These are phyloP conservation scores for Acromyrmex charruanus DNA, from an alignment of 1,140 invertebrate genomes.

Conservation along the genomic window DNA sequence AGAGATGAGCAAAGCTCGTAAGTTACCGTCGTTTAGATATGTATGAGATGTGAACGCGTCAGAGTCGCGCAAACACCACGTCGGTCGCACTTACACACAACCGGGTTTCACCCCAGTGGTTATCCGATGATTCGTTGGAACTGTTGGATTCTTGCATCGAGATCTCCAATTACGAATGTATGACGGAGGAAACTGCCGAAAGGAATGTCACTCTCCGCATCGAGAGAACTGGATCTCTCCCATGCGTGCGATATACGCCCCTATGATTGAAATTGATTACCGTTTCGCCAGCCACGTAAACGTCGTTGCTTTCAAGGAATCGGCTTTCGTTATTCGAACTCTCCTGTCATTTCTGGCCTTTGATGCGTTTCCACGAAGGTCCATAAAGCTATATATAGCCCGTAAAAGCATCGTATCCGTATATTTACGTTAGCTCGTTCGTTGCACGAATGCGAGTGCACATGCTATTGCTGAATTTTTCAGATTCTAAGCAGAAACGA, in stretches of 20 bases:
- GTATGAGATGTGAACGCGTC: not conserved
- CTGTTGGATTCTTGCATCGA: not conserved
- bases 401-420: slow-evolving; percentile 44
- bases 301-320: slow-evolving; percentile 41
- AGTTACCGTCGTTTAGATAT: slow-evolving; percentile 1
- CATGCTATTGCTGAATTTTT: slow-evolving; percentile 41
- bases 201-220: not conserved
- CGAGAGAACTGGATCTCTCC: not conserved
- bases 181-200: not conserved
- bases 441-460: slow-evolving; percentile 12
- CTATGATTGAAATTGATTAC: slow-evolving; percentile 3
- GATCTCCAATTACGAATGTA: slow-evolving; percentile 12
- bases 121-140: not conserved
- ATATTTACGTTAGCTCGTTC: slow-evolving; percentile 56
- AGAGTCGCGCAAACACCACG: not conserved
- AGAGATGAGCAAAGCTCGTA: slow-evolving; percentile 17
- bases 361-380: slow-evolving; percentile 18
- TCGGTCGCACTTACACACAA: not conserved
- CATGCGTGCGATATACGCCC: not conserved
- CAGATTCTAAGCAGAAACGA: slow-evolving; percentile 16
- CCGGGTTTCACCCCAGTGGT: not conserved
- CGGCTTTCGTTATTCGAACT: slow-evolving; percentile 44
- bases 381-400: not conserved
- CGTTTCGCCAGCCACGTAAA: slow-evolving; percentile 1
- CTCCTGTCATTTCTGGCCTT: slow-evolving; percentile 30